Evolutionary conservation across 1,140 invertebrate species (phyloP), one percentile per base, ranked within the genome.

Genomic region (Archivesica marissinica): DNA sequence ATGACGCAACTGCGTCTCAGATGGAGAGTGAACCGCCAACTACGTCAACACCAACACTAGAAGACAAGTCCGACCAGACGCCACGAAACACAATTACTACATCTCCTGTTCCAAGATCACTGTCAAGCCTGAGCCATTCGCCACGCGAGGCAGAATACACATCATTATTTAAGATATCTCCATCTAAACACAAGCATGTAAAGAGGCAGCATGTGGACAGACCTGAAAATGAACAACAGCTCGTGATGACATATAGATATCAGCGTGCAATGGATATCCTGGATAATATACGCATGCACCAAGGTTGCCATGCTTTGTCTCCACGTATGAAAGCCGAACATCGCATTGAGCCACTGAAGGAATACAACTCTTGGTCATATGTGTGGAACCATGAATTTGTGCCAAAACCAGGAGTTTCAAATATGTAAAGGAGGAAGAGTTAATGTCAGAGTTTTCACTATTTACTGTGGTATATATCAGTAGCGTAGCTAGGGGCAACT

Each of bases 261-360:
- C 88, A 93, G 74, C 89, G 89, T 61, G 91, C 89, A 41, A 93
- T 93, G 91, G 91, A 93, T 61, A 91, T 93, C 23, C 44, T 93
- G 38, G 92, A 93, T 78, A 88, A 85, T 9, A 74, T 93, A 1
- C 77, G 88, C 13, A 47, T 80, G 17, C 52, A 85, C 39, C 56
- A 83, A 20, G 89, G 88, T 0, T 47, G 89, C 30, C 47, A 88
- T 17, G 25, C 87, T 1, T 68, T 91, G 28, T 90, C 90, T 7
- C 90, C 91, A 3, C 25, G 88, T 25, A 79, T 88, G 17, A 28
- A 41, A 17, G 56, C 30, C 28, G 80, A 74, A 39, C 35, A 56
- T 13, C 33, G 78, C 11, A 86, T 87, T 15, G 78, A 85, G 30
- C 88, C 90, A 6, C 75, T 90, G 11, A 76, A 70, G 38, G 90